phyloP scores from a whole-genome alignment of 2,888 invertebrate species.

The Imbricaverruca yamaguchii region DNA sequence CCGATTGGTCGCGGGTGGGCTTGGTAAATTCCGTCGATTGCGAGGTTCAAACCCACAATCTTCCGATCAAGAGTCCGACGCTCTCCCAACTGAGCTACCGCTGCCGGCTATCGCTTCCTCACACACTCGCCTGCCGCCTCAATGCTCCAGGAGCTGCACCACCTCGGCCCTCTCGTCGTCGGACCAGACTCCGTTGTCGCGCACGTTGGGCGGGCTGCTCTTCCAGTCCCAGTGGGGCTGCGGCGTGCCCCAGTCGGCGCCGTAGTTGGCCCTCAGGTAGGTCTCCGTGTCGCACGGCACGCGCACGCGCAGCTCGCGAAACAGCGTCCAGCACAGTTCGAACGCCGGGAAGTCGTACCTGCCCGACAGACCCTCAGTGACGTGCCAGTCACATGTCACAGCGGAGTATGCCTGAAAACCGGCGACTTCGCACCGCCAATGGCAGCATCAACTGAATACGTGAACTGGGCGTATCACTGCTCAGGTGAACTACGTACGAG shows the following conservation, averaged over 20 bases:
- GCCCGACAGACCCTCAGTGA: slow-evolving; percentile 18
- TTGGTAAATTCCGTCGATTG: no score
- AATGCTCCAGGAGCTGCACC: slow-evolving; percentile 37
- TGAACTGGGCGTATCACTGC: no score
- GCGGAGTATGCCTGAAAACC: no score
- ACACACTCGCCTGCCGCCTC: not conserved
- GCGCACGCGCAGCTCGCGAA: slow-evolving; percentile 45
- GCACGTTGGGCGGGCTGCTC: slow-evolving; percentile 47
- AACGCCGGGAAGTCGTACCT: slow-evolving; percentile 49
- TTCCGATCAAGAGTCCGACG: no score
- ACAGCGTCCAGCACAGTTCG: slow-evolving; percentile 48
- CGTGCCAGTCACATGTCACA: no score
- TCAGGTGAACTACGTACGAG: no score
- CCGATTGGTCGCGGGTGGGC: no score
- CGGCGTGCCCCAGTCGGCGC: slow-evolving; percentile 46
- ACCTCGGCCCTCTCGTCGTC: slow-evolving; percentile 43
- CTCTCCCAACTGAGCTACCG: no score
- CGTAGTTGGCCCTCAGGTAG: slow-evolving; percentile 50
- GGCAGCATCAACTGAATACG: no score
- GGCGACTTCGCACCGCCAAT: no score
- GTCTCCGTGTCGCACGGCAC: slow-evolving; percentile 47
- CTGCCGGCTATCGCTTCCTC: no score
- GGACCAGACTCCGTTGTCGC: slow-evolving; percentile 48
- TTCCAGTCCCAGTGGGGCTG: slow-evolving; percentile 50
- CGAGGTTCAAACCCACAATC: no score